Conservation (phyloP, 2,888 invertebrate species). For the Tanypteryx hageni region DNA sequence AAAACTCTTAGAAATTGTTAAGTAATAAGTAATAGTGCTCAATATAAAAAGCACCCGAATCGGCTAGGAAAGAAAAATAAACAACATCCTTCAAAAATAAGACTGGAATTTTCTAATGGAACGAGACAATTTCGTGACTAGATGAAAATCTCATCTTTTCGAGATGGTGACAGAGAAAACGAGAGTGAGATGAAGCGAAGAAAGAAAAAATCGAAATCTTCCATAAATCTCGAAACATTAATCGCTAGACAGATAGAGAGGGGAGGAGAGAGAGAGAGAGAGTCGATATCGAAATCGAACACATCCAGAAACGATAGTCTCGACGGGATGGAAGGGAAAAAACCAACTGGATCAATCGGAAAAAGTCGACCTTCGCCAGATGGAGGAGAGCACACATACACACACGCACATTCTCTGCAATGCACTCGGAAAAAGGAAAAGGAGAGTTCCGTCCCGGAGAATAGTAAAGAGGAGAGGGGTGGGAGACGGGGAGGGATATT, state of each 20-base stretch:
- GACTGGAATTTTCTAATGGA: too few relatives aligned
- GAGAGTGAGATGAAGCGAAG: too few relatives aligned
- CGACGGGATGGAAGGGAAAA: not conserved
- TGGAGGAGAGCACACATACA: not conserved
- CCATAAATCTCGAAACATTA: too few relatives aligned
- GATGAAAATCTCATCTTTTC: too few relatives aligned
- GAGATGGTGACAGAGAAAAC: too few relatives aligned
- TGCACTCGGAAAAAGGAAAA: slow-evolving; percentile 5
- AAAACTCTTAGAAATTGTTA: too few relatives aligned
- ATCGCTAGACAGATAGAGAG: not conserved
- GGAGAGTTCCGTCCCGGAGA: not conserved
- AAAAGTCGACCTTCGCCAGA: slow-evolving; percentile 24
- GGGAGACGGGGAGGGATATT: not conserved
- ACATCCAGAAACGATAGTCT: not conserved
- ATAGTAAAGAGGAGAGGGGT: not conserved
- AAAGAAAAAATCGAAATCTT: too few relatives aligned
- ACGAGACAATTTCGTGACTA: too few relatives aligned
- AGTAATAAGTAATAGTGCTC: too few relatives aligned
- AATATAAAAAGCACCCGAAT: too few relatives aligned
- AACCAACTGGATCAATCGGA: not conserved
- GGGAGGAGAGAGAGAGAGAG: not conserved
- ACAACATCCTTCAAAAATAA: too few relatives aligned
- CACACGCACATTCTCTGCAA: not conserved
- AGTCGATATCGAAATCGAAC: slow-evolving; percentile 1
- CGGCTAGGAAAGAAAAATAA: too few relatives aligned